These are phyloP conservation scores for Lutraria rhynchaena DNA, from an alignment of 1,140 invertebrate species.

Conservation along the genomic window DNA sequence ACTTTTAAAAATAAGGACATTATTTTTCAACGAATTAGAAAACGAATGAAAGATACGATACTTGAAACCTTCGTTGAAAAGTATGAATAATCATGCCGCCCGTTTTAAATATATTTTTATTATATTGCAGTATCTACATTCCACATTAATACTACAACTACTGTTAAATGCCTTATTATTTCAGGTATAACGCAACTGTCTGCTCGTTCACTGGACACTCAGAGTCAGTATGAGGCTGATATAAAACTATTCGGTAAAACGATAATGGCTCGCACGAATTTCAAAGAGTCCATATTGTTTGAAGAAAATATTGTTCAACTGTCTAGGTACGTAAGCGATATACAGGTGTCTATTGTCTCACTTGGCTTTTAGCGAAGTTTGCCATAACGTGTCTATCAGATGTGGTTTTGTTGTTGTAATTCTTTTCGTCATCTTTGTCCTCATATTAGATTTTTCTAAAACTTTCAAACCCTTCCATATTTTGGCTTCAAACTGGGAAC, in stretches of 20 bases:
- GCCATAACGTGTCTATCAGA: background rate
- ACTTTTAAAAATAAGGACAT: too few species aligned
- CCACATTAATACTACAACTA: too few species aligned
- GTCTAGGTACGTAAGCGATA: background rate
- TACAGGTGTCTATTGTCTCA: background rate
- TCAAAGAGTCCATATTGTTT: conserved; percentile 12
- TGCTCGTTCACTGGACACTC: background rate
- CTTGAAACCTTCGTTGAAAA: too few species aligned
- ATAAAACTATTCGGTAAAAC: background rate
- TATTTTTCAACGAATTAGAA: too few species aligned
- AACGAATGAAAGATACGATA: too few species aligned
- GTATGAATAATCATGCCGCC: too few species aligned
- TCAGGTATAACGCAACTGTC: background rate
- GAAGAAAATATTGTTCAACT: conserved; percentile 10
- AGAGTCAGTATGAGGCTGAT: background rate
- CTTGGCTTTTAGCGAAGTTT: background rate
- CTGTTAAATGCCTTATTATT: background rate
- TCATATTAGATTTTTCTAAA: background rate
- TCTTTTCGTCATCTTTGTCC: background rate
- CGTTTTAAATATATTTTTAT: too few species aligned
- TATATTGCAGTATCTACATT: too few species aligned
- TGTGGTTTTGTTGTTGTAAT: background rate
- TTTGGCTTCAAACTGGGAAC: too few species aligned
- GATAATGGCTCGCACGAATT: background rate
- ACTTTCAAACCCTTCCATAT: background rate